These are phyloP conservation scores for Phlogophora meticulosa DNA, from an alignment of 2,888 invertebrate genomes.

Conservation along the genomic window DNA sequence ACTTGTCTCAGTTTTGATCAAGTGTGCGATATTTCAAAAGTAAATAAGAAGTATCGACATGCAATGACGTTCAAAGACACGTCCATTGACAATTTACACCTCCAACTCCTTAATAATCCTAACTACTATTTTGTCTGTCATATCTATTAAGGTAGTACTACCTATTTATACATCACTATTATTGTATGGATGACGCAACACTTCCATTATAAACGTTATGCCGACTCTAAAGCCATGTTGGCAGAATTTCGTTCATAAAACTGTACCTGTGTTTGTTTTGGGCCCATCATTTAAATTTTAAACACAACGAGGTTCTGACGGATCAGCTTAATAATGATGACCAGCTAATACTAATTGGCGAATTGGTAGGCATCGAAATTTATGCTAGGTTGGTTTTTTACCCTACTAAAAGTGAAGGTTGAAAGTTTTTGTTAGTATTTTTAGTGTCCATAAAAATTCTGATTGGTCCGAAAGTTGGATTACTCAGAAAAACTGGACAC, in stretches of 20 bases:
- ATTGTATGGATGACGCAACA: slow-evolving; percentile 27
- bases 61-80: neutral
- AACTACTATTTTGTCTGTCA: slow-evolving; percentile 36
- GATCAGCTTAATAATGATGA: slow-evolving; percentile 13
- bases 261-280: slow-evolving; percentile 19
- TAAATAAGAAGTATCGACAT: no score
- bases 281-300: slow-evolving; percentile 1
- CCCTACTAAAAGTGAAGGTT: neutral
- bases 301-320: slow-evolving; percentile 2
- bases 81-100: slow-evolving; percentile 16
- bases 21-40: no score
- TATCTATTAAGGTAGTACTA: slow-evolving; percentile 6
- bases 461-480: no score
- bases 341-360: neutral
- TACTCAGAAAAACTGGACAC: no score
- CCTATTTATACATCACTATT: slow-evolving; percentile 11
- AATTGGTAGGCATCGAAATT: neutral
- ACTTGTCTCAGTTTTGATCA: no score
- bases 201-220: slow-evolving; percentile 22
- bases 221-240: neutral
- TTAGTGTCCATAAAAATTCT: no score
- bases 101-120: slow-evolving; percentile 12
- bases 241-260: slow-evolving; percentile 7
- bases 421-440: neutral
- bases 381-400: neutral